Evolutionary conservation across 2,113 vertebrate genomes (phyloP).

Genomic region (Apaloderma vittatum): DNA sequence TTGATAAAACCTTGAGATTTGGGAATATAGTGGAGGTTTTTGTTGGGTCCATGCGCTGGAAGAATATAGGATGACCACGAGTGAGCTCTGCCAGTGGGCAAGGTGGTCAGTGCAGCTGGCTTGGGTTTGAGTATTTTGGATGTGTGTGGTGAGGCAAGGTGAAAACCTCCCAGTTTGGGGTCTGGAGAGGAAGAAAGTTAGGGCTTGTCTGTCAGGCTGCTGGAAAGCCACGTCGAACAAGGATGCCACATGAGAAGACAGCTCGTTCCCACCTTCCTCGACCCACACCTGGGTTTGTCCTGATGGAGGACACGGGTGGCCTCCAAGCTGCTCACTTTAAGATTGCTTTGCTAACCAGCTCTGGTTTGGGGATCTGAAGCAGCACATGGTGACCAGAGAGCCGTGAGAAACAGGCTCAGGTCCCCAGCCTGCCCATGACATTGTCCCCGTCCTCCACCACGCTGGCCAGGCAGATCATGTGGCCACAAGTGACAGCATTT

Average conservation of each 20-base stretch:
- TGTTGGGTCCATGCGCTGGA: neutral
- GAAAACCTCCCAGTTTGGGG: neutral
- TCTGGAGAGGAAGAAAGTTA: neutral
- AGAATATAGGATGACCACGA: fast-evolving
- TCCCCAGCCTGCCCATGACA: neutral
- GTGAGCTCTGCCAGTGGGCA: neutral
- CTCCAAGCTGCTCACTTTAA: neutral
- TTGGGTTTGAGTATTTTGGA: neutral
- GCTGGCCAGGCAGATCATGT: neutral
- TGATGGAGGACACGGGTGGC: fast-evolving
- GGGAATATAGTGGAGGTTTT: neutral
- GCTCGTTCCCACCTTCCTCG: neutral
- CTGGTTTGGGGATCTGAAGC: neutral
- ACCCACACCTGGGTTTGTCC: neutral
- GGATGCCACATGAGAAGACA: neutral
- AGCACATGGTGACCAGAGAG: neutral
- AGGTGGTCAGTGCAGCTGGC: neutral
- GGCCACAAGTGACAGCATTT: neutral
- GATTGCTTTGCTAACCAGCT: neutral
- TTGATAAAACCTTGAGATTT: neutral
- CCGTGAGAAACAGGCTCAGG: neutral
- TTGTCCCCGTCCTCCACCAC: neutral
- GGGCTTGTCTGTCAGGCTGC: neutral
- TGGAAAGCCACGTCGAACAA: neutral
- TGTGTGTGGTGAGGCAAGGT: neutral